Evolutionary conservation across 2,888 invertebrate species (phyloP), one percentile per base, ranked within the genome.

Genomic region (Mythimna pallens): DNA sequence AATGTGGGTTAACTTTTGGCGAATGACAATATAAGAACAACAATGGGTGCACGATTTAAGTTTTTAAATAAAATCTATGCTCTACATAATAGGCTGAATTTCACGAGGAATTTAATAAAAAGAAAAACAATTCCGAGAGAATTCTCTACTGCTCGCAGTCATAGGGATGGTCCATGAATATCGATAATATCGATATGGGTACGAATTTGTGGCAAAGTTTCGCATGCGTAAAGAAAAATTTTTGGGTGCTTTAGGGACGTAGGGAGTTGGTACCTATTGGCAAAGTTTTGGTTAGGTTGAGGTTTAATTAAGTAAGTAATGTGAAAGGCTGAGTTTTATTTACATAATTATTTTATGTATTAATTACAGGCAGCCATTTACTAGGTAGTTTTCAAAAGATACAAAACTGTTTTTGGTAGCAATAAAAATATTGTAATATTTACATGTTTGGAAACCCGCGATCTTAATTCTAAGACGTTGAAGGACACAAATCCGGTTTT

Each of bases 61-160:
- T 17, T 47, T 47, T 47, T 47, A 17, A 47, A 76, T 58, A 76
- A 76, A 71, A 47, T 65, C 55, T 30, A 7, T 34, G 8, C 36
- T 50, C 52, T 30, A 17, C 3, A 57, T 34, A 5, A 47, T 47
- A 58, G 34, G 8, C 40, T 54, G 67, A 83, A 83, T 73, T 82
- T 78, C 79, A n/a, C 47, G 36, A 65, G 47, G 80, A 83, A 85
- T 85, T 79, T 80, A 82, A 83, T 83, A 85, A 76, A 70, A 82
- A 58, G 57, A 43, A 76, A 72, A 73, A 59, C 62, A 65, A 61
- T 64, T 54, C 47, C n/a, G 22, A 54, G 3, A 3, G 50, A 50
- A 79, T 79, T 79, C 34, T 64, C 34, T 50, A 7, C 62, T 12
- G 65, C 54, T 25, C 52, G 50, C 70, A 14, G 55, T 65, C 36